Evolutionary conservation across 2,113 vertebrate species (phyloP), one percentile per base, ranked within the genome.

Genomic region (Thymallus thymallus): DNA sequence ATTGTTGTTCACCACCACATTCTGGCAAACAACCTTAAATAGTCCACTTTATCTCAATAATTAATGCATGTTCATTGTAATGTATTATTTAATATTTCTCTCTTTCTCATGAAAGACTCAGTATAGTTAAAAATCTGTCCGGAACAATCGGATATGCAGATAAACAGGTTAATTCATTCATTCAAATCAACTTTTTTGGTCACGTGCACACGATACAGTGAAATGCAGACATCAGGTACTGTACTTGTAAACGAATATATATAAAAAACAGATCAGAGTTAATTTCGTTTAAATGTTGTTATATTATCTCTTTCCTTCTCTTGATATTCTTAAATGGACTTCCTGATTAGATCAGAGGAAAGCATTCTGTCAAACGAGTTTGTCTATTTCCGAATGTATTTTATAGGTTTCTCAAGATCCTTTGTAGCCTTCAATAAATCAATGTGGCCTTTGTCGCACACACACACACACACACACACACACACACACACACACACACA

Each of bases 1-100:
- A 16, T 20, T 45, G 20, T 62, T 61, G 26, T 9, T 60, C 6
- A 51, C 14, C 18, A 6, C 24, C 12, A 1, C n/a, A 24, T 60
- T 72, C 32, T 23, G 58, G 70, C 20, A 62, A 6, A 29, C 30
- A 61, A 9, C 6, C 12, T 72, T 62, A 41, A 16, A 62, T 56
- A 46, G 29, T 58, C 30, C 29, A 71, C 51, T 12, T 32, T 55
- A 56, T 51, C 51, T 58, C 24, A 56, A 60, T 71, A 56, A 71
- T 32, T 60, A 7, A 71, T 60, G 48, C 16, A 26, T 45, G 18
- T 72, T 41, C 32, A 62, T 62, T 22, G 6, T 22, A 60, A 7
- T n/a, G 56, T 23, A 22, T 60, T 16, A 2, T 60, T 60, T 60
- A 6, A 60, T 22, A 60, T 60, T 60, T 60, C 56, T 60, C 56